These are phyloP conservation scores for Catalaphyllia jardinei DNA, from an alignment of 64 coral and sea anemone species.

Conservation along the genomic window DNA sequence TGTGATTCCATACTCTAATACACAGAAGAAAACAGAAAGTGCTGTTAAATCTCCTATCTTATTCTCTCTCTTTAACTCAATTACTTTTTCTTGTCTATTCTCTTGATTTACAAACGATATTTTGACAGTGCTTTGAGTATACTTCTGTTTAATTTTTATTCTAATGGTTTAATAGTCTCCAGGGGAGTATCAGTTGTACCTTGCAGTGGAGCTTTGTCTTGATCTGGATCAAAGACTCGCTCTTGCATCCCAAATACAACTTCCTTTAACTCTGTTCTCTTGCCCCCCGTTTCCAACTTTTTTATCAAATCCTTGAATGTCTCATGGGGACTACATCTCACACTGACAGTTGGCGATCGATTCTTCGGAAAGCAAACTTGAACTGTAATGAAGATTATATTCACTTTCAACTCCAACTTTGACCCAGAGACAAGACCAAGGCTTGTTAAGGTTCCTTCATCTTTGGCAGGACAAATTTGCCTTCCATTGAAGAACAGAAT, in stretches of 20 bases:
- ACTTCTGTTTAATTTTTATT: no score
- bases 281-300: neutral
- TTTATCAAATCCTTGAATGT: constrained; percentile 15
- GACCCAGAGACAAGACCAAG: constrained; percentile 14
- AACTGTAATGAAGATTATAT: neutral
- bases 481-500: neutral
- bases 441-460: neutral
- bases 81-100: no score
- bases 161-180: no score
- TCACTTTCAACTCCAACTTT: neutral
- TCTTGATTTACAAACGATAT: no score
- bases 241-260: neutral
- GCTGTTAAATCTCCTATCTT: no score
- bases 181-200: neutral
- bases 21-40: no score
- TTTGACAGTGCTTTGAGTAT: no score
- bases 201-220: neutral
- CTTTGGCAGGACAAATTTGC: neutral
- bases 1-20: neutral
- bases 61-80: no score
- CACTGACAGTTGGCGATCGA: neutral
- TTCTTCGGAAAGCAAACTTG: neutral
- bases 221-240: neutral
- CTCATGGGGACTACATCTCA: neutral
- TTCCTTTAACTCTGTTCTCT: neutral